Evolutionary conservation across 1,140 invertebrate genomes (phyloP), one percentile per base, ranked within the genome.

Genomic region (Reticulitermes speratus): DNA sequence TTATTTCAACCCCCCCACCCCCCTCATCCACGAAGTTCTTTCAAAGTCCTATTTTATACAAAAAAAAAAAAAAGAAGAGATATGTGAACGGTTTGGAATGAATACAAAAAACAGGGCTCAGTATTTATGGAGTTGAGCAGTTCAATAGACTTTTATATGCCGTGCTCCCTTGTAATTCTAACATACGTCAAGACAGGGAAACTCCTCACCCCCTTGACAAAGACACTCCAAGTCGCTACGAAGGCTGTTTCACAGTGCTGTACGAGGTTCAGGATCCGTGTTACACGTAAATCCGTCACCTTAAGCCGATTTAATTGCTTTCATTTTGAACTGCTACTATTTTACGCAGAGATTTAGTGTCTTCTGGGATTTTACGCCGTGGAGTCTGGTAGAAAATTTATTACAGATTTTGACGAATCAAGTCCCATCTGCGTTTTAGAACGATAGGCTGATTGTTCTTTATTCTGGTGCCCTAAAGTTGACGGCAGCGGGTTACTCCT

Each of bases 101-200:
- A 75, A 75, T 75, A 30, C 65, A 75, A 75, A 75, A 75, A 75
- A 75, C 65, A 75, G 25, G 65, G 2, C 65, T 30, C 25, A 75
- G 65, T 75, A 75, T 75, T 75, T 75, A 75, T 75, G 65, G 65
- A 75, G 65, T 75, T 75, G 65, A 75, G 14, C n/a, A 75, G 25
- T 75, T 75, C 65, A 25, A 75, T 75, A 75, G 65, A 75, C 65
- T 75, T 75, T 75, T 75, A 75, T 75, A 75, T 75, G n/a, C 65
- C 65, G 25, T n/a, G 65, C 65, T 6, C 65, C 25, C 65, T 75
- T 75, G 65, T 75, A 75, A 75, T 75, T 75, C 65, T 75, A 75
- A 30, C 65, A 75, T 75, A 75, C 65, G 65, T 30, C 65, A 75
- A 75, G 65, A 75, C 65, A 23, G 16, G n/a, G 25, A 21, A 75